A percentile compares a stretch with the other conserved stretches of the same genome.
These are phyloP conservation scores for Aromia moschata DNA, from an alignment of 2,888 invertebrate genomes.

Conservation along the genomic window DNA sequence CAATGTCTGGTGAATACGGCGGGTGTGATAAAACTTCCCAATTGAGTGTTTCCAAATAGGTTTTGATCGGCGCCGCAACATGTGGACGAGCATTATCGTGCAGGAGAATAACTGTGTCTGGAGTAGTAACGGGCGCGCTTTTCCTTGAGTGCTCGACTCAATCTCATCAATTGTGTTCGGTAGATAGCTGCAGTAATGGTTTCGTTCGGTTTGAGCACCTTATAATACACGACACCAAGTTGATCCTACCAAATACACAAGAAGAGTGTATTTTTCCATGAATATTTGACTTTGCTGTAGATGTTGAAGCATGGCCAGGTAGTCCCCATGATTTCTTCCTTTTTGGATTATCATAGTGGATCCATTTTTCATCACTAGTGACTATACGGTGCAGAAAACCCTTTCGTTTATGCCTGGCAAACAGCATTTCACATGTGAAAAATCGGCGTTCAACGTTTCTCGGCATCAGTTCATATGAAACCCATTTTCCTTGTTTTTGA, in stretches of 20 bases:
- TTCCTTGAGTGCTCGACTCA: background rate
- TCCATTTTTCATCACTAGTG: background rate
- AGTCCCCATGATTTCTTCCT: background rate
- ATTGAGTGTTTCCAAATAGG: background rate
- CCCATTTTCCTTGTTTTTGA: background rate
- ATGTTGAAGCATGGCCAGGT: slow-evolving; percentile 26
- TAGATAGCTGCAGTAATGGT: background rate
- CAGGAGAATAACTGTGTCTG: background rate
- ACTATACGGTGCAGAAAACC: background rate
- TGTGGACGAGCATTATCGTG: background rate
- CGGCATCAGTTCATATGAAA: background rate
- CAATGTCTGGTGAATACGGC: background rate
- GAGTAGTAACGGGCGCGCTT: background rate
- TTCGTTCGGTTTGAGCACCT: slow-evolving; percentile 15
- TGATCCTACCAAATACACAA: slow-evolving; percentile 40
- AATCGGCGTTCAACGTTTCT: no score
- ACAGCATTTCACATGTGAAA: no score
- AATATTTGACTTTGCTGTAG: slow-evolving; percentile 36
- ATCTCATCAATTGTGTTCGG: background rate
- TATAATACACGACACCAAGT: slow-evolving; percentile 32
- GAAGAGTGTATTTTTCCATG: slow-evolving; percentile 32
- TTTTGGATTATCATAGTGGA: background rate
- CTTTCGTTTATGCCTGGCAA: background rate
- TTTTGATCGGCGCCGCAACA: background rate
- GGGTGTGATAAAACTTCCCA: background rate